Percentiles rank a stretch among this genome's conserved stretches.
These are phyloP conservation scores for Malacoctenus gilli DNA, from an alignment of 2,797 vertebrate species.

Conservation along the genomic window DNA sequence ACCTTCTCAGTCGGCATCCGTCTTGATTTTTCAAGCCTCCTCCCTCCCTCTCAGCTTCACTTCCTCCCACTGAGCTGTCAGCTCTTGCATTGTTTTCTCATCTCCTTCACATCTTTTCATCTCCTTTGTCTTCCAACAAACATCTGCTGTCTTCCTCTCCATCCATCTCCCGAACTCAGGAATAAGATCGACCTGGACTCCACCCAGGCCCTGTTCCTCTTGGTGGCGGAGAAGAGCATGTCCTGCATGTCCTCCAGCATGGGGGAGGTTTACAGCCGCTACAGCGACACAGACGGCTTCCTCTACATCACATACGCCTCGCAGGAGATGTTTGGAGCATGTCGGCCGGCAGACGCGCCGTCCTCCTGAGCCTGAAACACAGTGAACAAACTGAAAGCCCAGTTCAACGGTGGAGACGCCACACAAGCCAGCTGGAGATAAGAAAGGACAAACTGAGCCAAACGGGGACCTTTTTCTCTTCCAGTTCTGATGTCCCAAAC, in stretches of 20 bases:
- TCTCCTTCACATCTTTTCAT: neutral
- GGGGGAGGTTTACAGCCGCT: slow-evolving; percentile 81
- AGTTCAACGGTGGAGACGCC: slow-evolving; percentile 2
- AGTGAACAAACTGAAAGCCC: slow-evolving; percentile 43
- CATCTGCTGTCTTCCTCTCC: neutral
- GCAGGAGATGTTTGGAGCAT: slow-evolving; percentile 85
- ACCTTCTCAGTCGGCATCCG: too few relatives aligned
- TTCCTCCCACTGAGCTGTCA: slow-evolving; percentile 30
- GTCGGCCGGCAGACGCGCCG: slow-evolving; percentile 13
- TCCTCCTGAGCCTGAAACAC: slow-evolving; percentile 43
- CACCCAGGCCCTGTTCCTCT: slow-evolving; percentile 82
- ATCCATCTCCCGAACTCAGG: slow-evolving; percentile 59
- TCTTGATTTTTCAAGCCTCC: neutral
- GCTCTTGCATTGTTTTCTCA: neutral
- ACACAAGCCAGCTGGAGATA: neutral
- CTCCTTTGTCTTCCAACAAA: slow-evolving; percentile 1
- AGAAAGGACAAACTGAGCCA: slow-evolving; percentile 31
- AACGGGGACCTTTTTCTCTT: slow-evolving; percentile 19
- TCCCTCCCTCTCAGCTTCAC: neutral
- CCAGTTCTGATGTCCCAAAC: slow-evolving; percentile 13
- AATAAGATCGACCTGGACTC: slow-evolving; percentile 81
- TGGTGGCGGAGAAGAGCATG: slow-evolving; percentile 83
- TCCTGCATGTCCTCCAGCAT: slow-evolving; percentile 85
- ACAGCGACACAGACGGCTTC: slow-evolving; percentile 84
- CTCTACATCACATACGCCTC: slow-evolving; percentile 88